Evolutionary conservation across 1,140 invertebrate species (phyloP).

Genomic region (Hycleus phaleratus): DNA sequence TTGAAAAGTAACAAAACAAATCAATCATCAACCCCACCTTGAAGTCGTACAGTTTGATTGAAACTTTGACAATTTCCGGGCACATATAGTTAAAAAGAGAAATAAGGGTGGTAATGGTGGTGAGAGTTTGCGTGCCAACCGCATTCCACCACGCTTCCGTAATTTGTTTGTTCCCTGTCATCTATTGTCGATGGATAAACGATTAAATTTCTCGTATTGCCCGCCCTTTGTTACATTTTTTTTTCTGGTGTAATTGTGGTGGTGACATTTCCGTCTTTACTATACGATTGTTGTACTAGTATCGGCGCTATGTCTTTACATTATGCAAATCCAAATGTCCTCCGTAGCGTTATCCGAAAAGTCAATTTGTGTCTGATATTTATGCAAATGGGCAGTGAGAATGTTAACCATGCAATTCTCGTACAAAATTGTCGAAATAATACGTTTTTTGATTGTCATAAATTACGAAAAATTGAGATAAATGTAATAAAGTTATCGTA

Average conservation of each 20-base stretch:
- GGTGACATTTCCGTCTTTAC: background rate
- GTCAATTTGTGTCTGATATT: conserved; percentile 12
- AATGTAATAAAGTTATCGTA: too few relatives aligned
- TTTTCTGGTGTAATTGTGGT: background rate
- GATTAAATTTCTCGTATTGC: conserved; percentile 1
- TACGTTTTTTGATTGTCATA: conserved; percentile 8
- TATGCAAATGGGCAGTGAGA: conserved; percentile 5
- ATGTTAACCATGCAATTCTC: conserved; percentile 10
- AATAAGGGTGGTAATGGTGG: too few relatives aligned
- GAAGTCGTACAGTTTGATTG: too few relatives aligned
- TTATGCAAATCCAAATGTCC: conserved; percentile 11
- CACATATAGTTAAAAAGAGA: too few relatives aligned
- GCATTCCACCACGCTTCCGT: background rate
- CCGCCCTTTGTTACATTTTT: conserved; percentile 3
- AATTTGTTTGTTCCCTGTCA: conserved; percentile 9
- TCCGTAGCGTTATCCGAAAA: conserved; percentile 11
- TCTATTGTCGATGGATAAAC: conserved; percentile 7
- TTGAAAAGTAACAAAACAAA: too few relatives aligned
- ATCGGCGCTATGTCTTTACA: conserved; percentile 2
- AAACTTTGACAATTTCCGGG: too few relatives aligned
- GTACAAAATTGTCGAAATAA: conserved; percentile 6
- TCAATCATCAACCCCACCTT: too few relatives aligned
- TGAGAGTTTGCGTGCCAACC: too few relatives aligned
- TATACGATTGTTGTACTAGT: conserved; percentile 3
- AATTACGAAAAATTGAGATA: background rate